Evolutionary conservation across 2,113 vertebrate genomes (phyloP).

Genomic region (Odocoileus virginianus): DNA sequence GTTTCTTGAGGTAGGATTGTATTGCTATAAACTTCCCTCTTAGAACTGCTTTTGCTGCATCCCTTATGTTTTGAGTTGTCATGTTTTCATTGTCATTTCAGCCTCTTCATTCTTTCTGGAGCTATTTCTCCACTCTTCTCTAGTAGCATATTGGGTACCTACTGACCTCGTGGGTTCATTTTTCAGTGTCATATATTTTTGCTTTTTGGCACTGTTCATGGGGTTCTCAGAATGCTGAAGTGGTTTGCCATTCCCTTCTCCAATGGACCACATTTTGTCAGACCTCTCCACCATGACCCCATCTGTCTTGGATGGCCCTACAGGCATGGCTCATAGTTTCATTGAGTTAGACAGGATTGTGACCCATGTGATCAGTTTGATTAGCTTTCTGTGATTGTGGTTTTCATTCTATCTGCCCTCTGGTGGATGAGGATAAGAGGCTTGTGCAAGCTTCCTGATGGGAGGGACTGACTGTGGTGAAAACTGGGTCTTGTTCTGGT

Average conservation of each 20-base stretch:
- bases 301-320: background rate
- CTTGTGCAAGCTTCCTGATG: background rate
- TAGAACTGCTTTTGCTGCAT: background rate
- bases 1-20: background rate
- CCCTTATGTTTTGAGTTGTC: background rate
- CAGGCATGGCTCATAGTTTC: background rate
- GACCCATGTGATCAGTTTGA: background rate
- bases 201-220: background rate
- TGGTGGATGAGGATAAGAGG: background rate
- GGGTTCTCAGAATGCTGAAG: background rate
- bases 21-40: background rate
- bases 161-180: background rate
- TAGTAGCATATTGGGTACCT: background rate
- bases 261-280: background rate
- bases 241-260: background rate
- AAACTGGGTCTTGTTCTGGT: background rate
- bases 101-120: too few relatives aligned
- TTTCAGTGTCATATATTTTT: background rate
- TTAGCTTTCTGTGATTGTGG: background rate
- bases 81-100: background rate
- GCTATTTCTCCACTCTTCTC: background rate
- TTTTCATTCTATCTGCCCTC: background rate
- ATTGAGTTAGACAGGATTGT: background rate
- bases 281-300: background rate
- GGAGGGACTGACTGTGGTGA: background rate